Percentiles rank a stretch among this genome's conserved stretches.
Conservation (phyloP, 2,888 invertebrate genomes). For the Caenorhabditis angaria region DNA sequence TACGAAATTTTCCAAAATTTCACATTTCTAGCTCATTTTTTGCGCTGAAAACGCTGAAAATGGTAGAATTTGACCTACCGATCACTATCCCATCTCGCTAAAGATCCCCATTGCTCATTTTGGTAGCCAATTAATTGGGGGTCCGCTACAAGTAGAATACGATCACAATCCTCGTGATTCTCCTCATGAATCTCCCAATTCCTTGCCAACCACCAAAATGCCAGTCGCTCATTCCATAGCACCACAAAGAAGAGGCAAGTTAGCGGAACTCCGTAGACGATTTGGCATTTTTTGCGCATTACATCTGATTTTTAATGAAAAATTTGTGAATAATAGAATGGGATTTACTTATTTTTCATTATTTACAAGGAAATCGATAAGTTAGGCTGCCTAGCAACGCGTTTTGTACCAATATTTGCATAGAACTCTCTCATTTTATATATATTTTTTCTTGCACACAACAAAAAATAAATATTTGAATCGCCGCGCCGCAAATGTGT, state of each 20-base stretch:
- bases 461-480: no score
- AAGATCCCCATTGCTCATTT: constrained; percentile 80
- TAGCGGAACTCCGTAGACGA: constrained; percentile 18
- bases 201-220: constrained; percentile 28
- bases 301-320: not conserved
- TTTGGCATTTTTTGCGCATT: constrained; percentile 10
- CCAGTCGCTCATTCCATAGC: constrained; percentile 47
- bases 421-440: no score
- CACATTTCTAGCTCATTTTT: no score
- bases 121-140: constrained; percentile 89
- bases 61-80: no score
- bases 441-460: no score
- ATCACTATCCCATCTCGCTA: constrained; percentile 88
- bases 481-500: no score
- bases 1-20: no score
- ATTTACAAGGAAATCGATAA: not conserved
- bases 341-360: not conserved
- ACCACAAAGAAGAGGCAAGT: constrained; percentile 18
- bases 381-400: not conserved
- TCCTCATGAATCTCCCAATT: constrained; percentile 29
- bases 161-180: constrained; percentile 18
- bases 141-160: constrained; percentile 79
- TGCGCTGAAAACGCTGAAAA: no score
- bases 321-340: no score
- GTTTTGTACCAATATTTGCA: no score